phyloP scores from a whole-genome alignment of 2,888 invertebrate genomes.

The Tachina lurida region DNA sequence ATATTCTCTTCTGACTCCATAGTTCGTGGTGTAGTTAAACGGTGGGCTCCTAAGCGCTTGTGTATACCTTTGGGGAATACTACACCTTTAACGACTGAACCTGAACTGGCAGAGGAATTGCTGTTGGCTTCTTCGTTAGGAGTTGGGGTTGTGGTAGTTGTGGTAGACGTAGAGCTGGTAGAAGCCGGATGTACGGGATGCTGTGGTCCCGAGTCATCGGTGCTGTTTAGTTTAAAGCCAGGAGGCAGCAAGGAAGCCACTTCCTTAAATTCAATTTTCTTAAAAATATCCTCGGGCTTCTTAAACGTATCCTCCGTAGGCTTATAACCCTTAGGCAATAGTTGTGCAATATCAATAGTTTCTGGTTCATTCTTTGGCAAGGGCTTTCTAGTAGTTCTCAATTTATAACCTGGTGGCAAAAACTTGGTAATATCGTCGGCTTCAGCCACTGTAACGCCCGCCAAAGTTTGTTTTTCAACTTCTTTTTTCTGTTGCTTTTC shows the following conservation, averaged over 20 bases:
- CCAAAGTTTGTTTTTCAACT: constrained; percentile 73
- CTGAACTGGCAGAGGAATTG: constrained; percentile 77
- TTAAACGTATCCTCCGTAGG: constrained; percentile 59
- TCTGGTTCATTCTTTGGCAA: constrained; percentile 65
- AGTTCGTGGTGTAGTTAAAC: constrained; percentile 85
- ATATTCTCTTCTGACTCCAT: constrained; percentile 77
- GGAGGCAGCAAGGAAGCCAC: constrained; percentile 84
- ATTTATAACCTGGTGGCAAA: constrained; percentile 85
- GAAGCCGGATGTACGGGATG: constrained; percentile 75
- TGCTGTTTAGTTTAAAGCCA: constrained; percentile 84
- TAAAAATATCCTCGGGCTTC: constrained; percentile 73
- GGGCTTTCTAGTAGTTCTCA: constrained; percentile 76
- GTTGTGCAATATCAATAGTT: constrained; percentile 84
- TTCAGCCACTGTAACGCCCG: constrained; percentile 77
- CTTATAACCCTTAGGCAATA: constrained; percentile 87
- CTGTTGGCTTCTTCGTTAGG: constrained; percentile 75
- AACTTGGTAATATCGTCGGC: constrained; percentile 86
- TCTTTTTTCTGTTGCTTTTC: constrained; percentile 73
- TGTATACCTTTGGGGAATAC: constrained; percentile 88
- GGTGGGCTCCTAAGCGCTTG: constrained; percentile 85
- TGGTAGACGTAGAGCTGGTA: constrained; percentile 65
- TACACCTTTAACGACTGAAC: constrained; percentile 85
- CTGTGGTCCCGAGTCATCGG: constrained; percentile 11
- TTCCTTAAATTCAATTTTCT: constrained; percentile 81
- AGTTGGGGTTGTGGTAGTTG: constrained; percentile 54